A percentile compares a stretch with the other conserved stretches of the same genome.
These are phyloP conservation scores for Emydoidea blandingii DNA, from an alignment of 2,797 vertebrate genomes.

Conservation along the genomic window DNA sequence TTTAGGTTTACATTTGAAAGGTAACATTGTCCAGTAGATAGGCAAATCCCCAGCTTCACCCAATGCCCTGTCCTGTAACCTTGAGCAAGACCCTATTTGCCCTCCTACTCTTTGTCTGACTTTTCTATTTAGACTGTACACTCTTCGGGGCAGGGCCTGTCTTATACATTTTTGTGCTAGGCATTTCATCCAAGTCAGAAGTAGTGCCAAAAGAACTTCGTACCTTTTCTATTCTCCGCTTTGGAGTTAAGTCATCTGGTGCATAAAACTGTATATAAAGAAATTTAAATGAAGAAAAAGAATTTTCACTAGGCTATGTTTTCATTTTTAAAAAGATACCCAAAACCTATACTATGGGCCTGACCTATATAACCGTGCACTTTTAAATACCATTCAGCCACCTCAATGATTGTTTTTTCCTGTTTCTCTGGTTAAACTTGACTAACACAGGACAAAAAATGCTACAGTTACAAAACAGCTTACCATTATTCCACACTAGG, in stretches of 20 bases:
- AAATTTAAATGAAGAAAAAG: background rate
- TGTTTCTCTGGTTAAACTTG: background rate
- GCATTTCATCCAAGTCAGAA: background rate
- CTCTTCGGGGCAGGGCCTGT: too few species aligned
- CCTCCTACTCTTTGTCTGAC: background rate
- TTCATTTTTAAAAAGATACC: background rate
- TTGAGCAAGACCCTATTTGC: background rate
- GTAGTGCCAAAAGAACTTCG: background rate
- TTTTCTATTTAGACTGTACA: background rate
- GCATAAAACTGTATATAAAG: background rate
- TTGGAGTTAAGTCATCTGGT: background rate
- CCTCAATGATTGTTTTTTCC: background rate
- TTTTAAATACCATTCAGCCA: background rate
- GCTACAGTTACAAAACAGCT: background rate
- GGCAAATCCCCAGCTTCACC: background rate
- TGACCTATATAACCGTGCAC: background rate
- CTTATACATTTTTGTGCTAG: background rate
- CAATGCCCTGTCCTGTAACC: background rate
- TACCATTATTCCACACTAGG: background rate
- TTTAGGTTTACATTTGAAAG: background rate
- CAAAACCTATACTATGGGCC: background rate
- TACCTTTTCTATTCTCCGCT: background rate
- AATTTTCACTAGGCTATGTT: background rate
- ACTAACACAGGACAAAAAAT: background rate
- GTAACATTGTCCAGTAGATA: background rate